Evolutionary conservation across 2,797 vertebrate genomes (phyloP).

Genomic region (Hyperoplus lanceolatus): DNA sequence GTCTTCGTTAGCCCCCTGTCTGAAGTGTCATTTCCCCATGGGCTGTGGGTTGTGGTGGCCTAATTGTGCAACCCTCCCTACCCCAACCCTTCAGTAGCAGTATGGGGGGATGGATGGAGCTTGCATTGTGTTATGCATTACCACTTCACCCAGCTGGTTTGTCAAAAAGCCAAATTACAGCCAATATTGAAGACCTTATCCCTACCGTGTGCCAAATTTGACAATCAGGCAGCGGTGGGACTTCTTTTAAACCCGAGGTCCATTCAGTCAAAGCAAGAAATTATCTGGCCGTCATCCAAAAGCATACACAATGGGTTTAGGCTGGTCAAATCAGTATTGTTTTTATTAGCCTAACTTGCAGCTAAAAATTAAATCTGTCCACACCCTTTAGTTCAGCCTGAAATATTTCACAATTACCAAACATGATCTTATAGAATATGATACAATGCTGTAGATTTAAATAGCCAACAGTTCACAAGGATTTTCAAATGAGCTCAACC

Average conservation of each 20-base stretch:
- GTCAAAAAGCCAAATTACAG: constrained; percentile 42
- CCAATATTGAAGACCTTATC: constrained; percentile 8
- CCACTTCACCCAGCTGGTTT: constrained; percentile 59
- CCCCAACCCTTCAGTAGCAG: constrained; percentile 11
- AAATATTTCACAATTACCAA: neutral
- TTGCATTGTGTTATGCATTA: constrained; percentile 48
- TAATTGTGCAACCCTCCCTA: constrained; percentile 47
- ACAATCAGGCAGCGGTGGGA: neutral
- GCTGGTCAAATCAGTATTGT: neutral
- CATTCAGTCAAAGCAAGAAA: neutral
- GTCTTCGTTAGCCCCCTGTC: constrained; percentile 53
- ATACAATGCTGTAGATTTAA: too few species aligned
- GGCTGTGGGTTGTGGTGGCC: constrained; percentile 58
- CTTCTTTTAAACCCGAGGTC: constrained; percentile 13
- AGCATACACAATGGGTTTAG: neutral
- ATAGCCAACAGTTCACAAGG: too few species aligned
- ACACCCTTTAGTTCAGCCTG: neutral
- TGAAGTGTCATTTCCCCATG: constrained; percentile 61
- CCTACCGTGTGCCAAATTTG: constrained; percentile 1
- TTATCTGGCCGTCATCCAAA: neutral
- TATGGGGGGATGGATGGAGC: constrained; percentile 51
- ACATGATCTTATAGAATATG: too few species aligned
- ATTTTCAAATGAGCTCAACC: too few species aligned
- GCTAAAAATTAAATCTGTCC: neutral
- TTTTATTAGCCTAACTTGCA: neutral